Base-by-base conservation (phyloP, 2,888 invertebrate species). In the Hyposoter didymator region DNA sequence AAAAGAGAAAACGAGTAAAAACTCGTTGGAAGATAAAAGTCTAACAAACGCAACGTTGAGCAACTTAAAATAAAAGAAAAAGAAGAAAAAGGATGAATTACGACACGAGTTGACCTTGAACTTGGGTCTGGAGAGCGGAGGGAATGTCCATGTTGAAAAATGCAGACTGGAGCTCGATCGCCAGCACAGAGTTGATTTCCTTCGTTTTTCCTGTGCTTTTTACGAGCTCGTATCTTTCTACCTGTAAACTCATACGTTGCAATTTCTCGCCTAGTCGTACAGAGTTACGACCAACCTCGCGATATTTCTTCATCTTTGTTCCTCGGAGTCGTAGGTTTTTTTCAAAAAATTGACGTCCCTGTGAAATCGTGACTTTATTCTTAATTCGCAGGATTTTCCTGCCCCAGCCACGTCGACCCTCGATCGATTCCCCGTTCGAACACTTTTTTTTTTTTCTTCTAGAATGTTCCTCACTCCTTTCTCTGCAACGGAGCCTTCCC, bases 211-310 rank as follows among this genome's bases (percentile, higher is more conserved):
- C 19, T 67, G 5, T 43, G 8, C 17, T 22, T 43, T 67, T 67
- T 67, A 67, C 43, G 67, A 43, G 67, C 12, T 43, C 22, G 12
- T 67, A 67, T 67, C 22, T 67, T 67, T 67, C 43, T 19, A 39
- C 67, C 22, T 22, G 67, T 43, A 67, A 67, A 43, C 67, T 67
- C 43, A 43, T 67, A 14, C 6, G 43, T 2, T 67, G 43, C 43
- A 43, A 43, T 67, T 43, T 67, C 67, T 43, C 43, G 43, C 19
- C 12, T 6, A 67, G 67, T 39, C 43, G 17, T 22, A 67, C 43
- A 67, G 43, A 43, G 67, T 43, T 43, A 67, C 43, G 43, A 14
- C 35, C 43, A 43, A 43, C 67, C 43, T n/a, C n/a, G 0, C 67
- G 43, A 67, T 67, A 22, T 22, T 67, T 43, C 43, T 67, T 43